Percentiles rank a stretch among this genome's conserved stretches.
phyloP scores from a whole-genome alignment of 2,797 vertebrate species.

The Sebastes wilsoni region DNA sequence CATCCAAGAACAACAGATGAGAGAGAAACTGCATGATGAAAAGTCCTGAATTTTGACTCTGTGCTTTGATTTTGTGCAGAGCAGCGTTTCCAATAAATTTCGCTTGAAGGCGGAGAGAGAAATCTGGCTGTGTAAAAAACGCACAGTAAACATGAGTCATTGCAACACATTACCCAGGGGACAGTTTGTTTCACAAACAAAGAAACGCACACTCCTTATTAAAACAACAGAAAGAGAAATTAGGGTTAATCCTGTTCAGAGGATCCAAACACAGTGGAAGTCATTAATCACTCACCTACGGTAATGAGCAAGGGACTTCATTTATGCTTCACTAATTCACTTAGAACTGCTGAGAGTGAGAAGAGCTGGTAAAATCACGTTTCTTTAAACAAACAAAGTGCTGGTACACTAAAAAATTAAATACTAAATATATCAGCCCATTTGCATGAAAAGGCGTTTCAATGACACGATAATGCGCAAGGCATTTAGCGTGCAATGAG shows the following conservation, averaged over 20 bases:
- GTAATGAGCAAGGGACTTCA: slow-evolving; percentile 42
- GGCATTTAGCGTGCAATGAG: no score
- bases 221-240: slow-evolving; percentile 22
- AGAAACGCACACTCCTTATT: slow-evolving; percentile 3
- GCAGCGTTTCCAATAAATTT: slow-evolving; percentile 56
- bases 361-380: not conserved
- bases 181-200: slow-evolving; percentile 16
- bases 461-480: no score
- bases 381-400: not conserved
- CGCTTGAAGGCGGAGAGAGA: slow-evolving; percentile 27
- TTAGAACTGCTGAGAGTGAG: slow-evolving; percentile 18
- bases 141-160: slow-evolving; percentile 45
- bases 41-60: not conserved
- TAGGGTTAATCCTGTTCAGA: slow-evolving; percentile 3
- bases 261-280: slow-evolving; percentile 16
- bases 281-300: slow-evolving; percentile 51
- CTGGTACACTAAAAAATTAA: not conserved
- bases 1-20: slow-evolving; percentile 32
- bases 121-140: slow-evolving; percentile 50
- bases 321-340: slow-evolving; percentile 45
- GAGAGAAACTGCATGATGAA: slow-evolving; percentile 15
- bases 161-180: slow-evolving; percentile 1
- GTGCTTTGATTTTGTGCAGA: slow-evolving; percentile 42
- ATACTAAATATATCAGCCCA: not conserved
- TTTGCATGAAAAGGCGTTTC: fast-evolving